Percentiles rank a stretch among this genome's conserved stretches.
Conservation (phyloP, 1,140 invertebrate species). For the Drosophila ohnishii region DNA sequence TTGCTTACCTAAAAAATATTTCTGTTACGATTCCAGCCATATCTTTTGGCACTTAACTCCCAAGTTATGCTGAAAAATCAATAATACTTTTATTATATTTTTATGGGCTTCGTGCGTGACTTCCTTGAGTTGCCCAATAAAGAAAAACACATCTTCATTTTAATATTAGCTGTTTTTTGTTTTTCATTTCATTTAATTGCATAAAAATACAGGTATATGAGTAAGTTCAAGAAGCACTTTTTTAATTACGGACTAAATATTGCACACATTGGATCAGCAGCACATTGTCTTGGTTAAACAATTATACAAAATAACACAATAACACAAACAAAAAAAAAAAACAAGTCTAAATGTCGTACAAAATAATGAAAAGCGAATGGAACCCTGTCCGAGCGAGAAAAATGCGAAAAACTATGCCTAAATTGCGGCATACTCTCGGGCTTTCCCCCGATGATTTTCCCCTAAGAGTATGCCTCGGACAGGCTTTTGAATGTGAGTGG, state of each 20-base stretch:
- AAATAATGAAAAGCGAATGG: constrained; percentile 36
- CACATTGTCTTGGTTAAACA: constrained; percentile 42
- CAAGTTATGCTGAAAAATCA: constrained; percentile 26
- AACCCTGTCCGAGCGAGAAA: constrained; percentile 3
- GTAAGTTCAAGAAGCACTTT: constrained; percentile 50
- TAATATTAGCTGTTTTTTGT: constrained; percentile 17
- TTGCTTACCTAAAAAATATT: constrained; percentile 10
- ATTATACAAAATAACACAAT: constrained; percentile 19
- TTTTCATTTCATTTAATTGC: constrained; percentile 55
- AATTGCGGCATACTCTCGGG: constrained; percentile 18
- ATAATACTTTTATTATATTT: constrained; percentile 50
- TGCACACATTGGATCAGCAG: constrained; percentile 50
- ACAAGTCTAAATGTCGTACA: constrained; percentile 12
- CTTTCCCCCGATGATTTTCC: neutral
- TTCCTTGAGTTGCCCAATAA: constrained; percentile 40
- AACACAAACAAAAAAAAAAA: constrained; percentile 25
- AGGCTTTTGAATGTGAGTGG: constrained; percentile 9
- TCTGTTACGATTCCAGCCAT: neutral
- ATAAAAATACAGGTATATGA: constrained; percentile 45
- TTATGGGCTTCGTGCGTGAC: constrained; percentile 53
- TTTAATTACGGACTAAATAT: constrained; percentile 46
- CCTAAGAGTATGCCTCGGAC: constrained; percentile 22
- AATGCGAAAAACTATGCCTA: neutral
- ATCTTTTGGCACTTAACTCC: neutral
- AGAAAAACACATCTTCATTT: neutral